Base-by-base conservation (phyloP, 1,140 invertebrate species). In the Portunus trituberculatus region DNA sequence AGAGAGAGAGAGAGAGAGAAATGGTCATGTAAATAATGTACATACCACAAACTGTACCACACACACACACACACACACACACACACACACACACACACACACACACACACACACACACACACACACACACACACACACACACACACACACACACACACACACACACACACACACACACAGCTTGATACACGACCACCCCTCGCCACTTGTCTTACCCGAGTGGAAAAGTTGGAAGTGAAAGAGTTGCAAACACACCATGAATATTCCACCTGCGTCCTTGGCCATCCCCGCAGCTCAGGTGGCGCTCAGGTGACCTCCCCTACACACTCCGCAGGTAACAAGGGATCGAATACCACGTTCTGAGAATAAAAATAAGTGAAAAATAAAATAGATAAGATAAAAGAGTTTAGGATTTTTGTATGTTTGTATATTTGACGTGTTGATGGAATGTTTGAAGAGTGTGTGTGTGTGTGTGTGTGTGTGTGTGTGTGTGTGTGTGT, bases 401-500 rank as follows among this genome's bases (percentile, higher is more conserved):
- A 39, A 6, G 6, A 1, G 6, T 1, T 39, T 39, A 39, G 39
- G 39, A 39, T 39, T 39, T 39, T 39, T 39, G 6, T 39, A 20
- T 59, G 52, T 59, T 2, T 10, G 52, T 59, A 4, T 59, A 20
- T 59, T 59, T 59, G 0, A 25, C 0, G 28, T 84, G 0, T n/a
- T 20, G 83, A 28, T 29, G 83, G 31, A 12, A 12, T 28, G 31
- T 84, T 12, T 84, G 83, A 4, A 82, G 0, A 82, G 0, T 10
- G 31, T 84, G 16, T 84, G 20, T 84, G n/a, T 84, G 3, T 90
- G 39, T 90, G 20, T 90, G 31, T 52, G 12, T 46, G 88, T 90
- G 12, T 46, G 88, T 90, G 88, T 90, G 0, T 90, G 31, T 90
- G 39, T 90, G 88, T 90, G 29, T 39, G 2, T 32, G 88, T 90